Conservation (phyloP, 2,888 invertebrate genomes). For the Microplitis deprimator region DNA sequence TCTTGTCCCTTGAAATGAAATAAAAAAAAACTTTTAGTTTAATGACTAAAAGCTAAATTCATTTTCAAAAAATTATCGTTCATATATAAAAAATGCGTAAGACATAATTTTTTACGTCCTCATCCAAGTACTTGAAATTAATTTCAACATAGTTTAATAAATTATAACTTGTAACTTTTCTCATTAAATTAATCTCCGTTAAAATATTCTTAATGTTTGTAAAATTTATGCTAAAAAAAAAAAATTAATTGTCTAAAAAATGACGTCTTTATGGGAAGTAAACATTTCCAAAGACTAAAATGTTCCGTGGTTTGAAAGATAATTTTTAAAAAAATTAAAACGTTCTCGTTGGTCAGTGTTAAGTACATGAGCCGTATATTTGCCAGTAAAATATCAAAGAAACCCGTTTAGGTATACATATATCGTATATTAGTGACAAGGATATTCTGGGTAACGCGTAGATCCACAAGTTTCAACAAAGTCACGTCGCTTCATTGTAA, state of each 20-base stretch:
- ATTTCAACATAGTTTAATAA: neutral
- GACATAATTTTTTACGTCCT: too few relatives aligned
- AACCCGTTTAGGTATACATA: neutral
- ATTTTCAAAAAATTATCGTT: too few relatives aligned
- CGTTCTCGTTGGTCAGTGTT: too few relatives aligned
- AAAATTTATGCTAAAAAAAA: neutral
- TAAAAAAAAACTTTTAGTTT: too few relatives aligned
- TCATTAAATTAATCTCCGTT: neutral
- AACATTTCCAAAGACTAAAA: neutral
- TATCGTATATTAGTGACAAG: neutral
- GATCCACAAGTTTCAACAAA: conserved; percentile 39
- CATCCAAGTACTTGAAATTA: neutral
- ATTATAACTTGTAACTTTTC: neutral
- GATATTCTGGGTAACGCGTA: neutral
- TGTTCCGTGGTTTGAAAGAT: neutral
- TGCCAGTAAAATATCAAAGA: neutral
- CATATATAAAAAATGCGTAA: too few relatives aligned
- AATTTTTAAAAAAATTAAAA: too few relatives aligned
- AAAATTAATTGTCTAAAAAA: neutral
- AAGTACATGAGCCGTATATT: too few relatives aligned
- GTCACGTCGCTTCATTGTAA: conserved; percentile 56
- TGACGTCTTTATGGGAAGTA: neutral
- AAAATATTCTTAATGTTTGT: neutral
- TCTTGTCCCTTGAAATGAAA: too few relatives aligned
- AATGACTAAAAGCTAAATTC: too few relatives aligned